Evolutionary conservation across 2,888 invertebrate species (phyloP), one percentile per base, ranked within the genome.

Genomic region (Nasonovia ribisnigri): DNA sequence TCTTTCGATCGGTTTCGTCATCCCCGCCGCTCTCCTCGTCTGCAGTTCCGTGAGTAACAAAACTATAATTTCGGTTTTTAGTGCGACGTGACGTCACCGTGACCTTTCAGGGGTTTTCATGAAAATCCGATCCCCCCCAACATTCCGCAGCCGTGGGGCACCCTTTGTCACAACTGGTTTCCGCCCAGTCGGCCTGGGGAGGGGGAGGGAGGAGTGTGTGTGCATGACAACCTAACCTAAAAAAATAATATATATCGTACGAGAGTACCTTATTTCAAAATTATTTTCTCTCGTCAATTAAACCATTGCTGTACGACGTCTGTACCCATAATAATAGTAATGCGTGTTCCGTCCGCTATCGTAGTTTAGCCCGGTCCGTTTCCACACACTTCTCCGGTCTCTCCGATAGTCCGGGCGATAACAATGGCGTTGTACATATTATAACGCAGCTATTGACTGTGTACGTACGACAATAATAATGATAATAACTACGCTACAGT

Each of bases 111-210:
- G 92, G 90, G 86, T 57, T 86, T 93, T 90, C 84, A 67, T 42
- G 86, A 93, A 93, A 93, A 90, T 93, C 51, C 13, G 36, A 93
- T 48, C 29, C 51, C 48, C 84, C 88, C 60, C 36, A 90, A 89
- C 90, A 86, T 93, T 90, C 93, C 90, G 48, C n/a, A 67, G 77
- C 43, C 24, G 43, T 86, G 90, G 88, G 90, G 90, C 93, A 93
- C 93, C 93, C 93, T 93, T 93, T 93, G 93, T 93, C 93, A 88
- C 93, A 93, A 93, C 93, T 93, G 93, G 93, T 93, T 93, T 93
- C 93, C 93, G 93, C 93, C 93, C 93, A 93, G 93, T 93, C 86
- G 93, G 67, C 60, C 29, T 5, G n/a, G 86, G 29, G 90, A 67
- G 90, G 90, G 90, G 90, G 84, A 48, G 90, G 93, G 90, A 48